phyloP scores from a whole-genome alignment of 2,113 vertebrate species.

The Centrocercus urophasianus region DNA sequence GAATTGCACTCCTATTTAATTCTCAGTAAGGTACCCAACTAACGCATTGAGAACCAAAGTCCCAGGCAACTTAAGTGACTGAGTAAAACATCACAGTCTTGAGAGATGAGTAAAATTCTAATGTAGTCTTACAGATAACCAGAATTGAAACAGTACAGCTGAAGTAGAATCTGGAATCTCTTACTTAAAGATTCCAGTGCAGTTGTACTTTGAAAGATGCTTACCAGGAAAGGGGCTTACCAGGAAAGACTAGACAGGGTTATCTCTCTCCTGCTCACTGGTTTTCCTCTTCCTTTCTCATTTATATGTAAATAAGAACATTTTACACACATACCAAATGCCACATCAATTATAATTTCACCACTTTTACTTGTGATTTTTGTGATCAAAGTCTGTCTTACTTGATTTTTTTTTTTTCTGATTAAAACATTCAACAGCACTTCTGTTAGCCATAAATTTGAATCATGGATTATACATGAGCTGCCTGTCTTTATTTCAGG shows the following conservation, averaged over 20 bases:
- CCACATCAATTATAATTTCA: conserved; percentile 1
- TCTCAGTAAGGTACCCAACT: background rate
- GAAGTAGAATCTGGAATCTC: background rate
- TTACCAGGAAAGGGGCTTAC: background rate
- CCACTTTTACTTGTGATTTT: background rate
- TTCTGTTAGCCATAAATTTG: background rate
- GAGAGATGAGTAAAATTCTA: background rate
- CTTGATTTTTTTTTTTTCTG: background rate
- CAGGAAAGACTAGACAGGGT: background rate
- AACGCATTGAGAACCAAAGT: background rate
- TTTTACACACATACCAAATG: background rate
- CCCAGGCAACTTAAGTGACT: background rate
- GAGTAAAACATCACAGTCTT: background rate
- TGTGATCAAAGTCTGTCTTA: background rate
- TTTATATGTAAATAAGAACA: conserved; percentile 30
- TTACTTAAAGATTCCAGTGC: background rate
- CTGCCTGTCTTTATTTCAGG: background rate
- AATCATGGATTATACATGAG: background rate
- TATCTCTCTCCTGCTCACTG: conserved; percentile 1
- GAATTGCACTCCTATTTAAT: background rate
- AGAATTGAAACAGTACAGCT: background rate
- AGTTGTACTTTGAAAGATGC: background rate
- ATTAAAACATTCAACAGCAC: background rate
- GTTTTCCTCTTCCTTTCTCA: background rate
- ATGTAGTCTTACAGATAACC: background rate